Evolutionary conservation across 2,797 vertebrate genomes (phyloP).

Genomic region (Neoniphon sammara): DNA sequence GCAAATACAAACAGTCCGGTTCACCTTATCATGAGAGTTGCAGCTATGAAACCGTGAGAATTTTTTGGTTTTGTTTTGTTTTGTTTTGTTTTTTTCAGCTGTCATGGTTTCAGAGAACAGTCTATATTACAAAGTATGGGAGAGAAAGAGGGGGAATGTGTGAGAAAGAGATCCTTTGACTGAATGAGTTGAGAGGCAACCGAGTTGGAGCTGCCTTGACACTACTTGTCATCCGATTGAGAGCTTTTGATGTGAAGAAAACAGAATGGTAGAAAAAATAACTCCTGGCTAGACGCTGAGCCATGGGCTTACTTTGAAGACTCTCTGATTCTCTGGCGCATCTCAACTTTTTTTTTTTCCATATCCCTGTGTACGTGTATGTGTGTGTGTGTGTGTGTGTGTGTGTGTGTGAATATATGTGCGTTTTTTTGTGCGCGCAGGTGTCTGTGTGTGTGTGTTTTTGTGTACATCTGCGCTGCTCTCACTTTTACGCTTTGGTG

Average conservation of each 20-base stretch:
- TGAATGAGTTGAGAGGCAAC: constrained; percentile 48
- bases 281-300: constrained; percentile 56
- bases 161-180: constrained; percentile 47
- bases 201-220: constrained; percentile 62
- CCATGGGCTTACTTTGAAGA: constrained; percentile 54
- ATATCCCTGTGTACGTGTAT: neutral
- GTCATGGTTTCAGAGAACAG: constrained; percentile 38
- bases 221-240: constrained; percentile 66
- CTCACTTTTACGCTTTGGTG: constrained; percentile 10
- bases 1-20: constrained; percentile 44
- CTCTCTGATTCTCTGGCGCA: constrained; percentile 20
- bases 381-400: neutral
- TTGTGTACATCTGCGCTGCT: constrained; percentile 13
- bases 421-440: neutral
- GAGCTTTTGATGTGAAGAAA: constrained; percentile 69
- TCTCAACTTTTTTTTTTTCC: constrained; percentile 22
- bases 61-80: neutral
- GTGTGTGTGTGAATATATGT: neutral
- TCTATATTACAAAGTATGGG: constrained; percentile 41
- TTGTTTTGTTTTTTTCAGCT: constrained; percentile 26
- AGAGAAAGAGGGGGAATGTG: constrained; percentile 17
- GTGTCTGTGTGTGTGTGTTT: constrained; percentile 12
- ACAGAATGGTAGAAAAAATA: constrained; percentile 53
- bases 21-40: constrained; percentile 35
- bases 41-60: constrained; percentile 44